These are phyloP conservation scores for Ageneiosus marmoratus DNA, from an alignment of 2,113 vertebrate species.

Conservation along the genomic window DNA sequence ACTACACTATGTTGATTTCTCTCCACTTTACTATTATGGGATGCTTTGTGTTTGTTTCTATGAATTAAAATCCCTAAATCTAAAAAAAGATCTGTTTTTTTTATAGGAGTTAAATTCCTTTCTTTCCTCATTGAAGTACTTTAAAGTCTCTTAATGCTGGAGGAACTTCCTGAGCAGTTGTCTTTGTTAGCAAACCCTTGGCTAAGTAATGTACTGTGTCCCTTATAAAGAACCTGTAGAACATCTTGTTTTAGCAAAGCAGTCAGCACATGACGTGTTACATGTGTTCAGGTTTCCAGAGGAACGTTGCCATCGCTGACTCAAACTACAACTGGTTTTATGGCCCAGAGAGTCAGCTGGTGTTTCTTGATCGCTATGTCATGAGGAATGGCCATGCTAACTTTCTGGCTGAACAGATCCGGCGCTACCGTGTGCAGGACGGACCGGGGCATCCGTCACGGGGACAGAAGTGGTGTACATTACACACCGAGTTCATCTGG, in stretches of 20 bases:
- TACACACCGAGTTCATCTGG: conserved; percentile 99
- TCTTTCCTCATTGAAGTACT: not conserved
- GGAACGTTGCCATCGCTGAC: conserved; percentile 93
- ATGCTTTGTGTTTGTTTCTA: not conserved
- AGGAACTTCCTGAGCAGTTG: not conserved
- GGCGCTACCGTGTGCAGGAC: conserved; percentile 84
- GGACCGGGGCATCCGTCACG: conserved; percentile 89
- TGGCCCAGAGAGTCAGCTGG: conserved; percentile 95
- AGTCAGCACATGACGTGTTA: not conserved
- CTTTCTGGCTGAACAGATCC: conserved; percentile 92
- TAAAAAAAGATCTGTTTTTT: too few relatives aligned
- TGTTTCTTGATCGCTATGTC: conserved; percentile 94
- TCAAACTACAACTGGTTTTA: conserved; percentile 99
- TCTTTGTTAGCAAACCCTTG: not conserved
- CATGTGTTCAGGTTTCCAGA: conserved; percentile 84
- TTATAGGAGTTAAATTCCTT: not conserved
- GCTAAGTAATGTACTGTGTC: too few relatives aligned
- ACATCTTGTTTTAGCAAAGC: not conserved
- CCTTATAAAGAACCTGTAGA: not conserved
- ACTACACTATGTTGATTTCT: too few relatives aligned
- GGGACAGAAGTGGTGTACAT: conserved; percentile 95
- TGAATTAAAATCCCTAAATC: not conserved
- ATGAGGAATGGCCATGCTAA: conserved; percentile 97
- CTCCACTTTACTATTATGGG: not conserved
- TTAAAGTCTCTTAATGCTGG: not conserved